Percentiles rank a stretch among this genome's conserved stretches.
Evolutionary conservation across 2,113 vertebrate species (phyloP).

Genomic region (Carassius carassius): DNA sequence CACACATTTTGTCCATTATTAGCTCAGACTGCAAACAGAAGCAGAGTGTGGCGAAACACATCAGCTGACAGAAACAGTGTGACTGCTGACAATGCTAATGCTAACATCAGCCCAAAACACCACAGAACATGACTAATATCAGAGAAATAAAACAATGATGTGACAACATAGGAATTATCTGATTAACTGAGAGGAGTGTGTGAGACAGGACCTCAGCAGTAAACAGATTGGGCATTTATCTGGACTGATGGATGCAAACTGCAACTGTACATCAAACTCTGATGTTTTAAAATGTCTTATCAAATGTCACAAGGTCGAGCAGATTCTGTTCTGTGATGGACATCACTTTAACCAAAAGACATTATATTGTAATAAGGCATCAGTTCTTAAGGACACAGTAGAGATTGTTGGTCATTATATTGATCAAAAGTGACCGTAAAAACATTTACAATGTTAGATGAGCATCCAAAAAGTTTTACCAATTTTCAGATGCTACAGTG

Average conservation of each 20-base stretch:
- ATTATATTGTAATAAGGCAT: background rate
- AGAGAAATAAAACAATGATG: background rate
- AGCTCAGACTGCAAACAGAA: background rate
- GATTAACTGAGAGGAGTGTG: background rate
- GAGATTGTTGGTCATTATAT: background rate
- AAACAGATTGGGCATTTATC: conserved; percentile 9
- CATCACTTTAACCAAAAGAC: background rate
- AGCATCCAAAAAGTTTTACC: background rate
- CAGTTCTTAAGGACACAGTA: background rate
- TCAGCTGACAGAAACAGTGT: background rate
- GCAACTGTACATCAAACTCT: background rate
- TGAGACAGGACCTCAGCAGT: background rate
- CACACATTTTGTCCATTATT: background rate
- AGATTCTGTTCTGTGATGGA: background rate
- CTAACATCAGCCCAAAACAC: conserved; percentile 5
- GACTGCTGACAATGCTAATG: conserved; percentile 11
- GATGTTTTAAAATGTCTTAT: background rate
- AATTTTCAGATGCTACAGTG: background rate
- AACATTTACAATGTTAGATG: background rate
- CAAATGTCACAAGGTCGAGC: background rate
- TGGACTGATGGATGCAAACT: background rate
- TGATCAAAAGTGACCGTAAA: background rate
- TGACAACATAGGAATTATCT: background rate
- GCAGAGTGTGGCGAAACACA: background rate
- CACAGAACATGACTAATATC: background rate